phyloP scores from a whole-genome alignment of 2,888 invertebrate genomes.

The Scrobipalpa costella region DNA sequence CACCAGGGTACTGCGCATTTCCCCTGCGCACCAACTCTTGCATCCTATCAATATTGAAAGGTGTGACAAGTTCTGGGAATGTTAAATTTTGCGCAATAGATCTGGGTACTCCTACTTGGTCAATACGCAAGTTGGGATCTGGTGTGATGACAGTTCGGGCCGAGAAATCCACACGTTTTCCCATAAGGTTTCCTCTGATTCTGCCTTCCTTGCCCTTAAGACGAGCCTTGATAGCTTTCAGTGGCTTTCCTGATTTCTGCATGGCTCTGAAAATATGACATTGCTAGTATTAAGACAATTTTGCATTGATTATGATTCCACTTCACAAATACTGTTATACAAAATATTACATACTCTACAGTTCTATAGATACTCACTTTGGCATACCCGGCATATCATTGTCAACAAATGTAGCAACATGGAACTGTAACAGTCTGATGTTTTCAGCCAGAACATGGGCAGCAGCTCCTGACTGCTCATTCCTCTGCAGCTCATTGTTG shows the following conservation, averaged over 20 bases:
- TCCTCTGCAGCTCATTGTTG: constrained; percentile 96
- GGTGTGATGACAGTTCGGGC: constrained; percentile 99
- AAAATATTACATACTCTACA: background rate
- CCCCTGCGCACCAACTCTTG: constrained; percentile 97
- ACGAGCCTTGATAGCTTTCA: constrained; percentile 98
- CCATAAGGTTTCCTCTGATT: constrained; percentile 99
- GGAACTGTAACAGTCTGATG: constrained; percentile 98
- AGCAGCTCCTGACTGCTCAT: constrained; percentile 98
- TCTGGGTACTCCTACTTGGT: constrained; percentile 98
- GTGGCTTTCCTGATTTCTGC: constrained; percentile 99
- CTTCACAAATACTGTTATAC: no score
- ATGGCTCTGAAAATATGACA: constrained; percentile 86
- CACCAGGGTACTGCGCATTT: constrained; percentile 99
- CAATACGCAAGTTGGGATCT: constrained; percentile 96
- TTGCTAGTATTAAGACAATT: background rate
- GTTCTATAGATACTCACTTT: constrained; percentile 70
- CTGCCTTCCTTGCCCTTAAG: constrained; percentile 99
- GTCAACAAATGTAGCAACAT: constrained; percentile 98
- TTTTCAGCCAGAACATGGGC: constrained; percentile 98
- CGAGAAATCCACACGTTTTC: constrained; percentile 99
- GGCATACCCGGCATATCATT: constrained; percentile 99
- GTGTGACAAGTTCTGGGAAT: constrained; percentile 99
- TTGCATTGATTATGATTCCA: no score
- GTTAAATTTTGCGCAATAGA: constrained; percentile 99
- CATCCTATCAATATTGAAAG: constrained; percentile 98